Percentiles rank a stretch among this genome's conserved stretches.
These are phyloP conservation scores for Carlito syrichta DNA, from an alignment of 2,113 vertebrate species.

Conservation along the genomic window DNA sequence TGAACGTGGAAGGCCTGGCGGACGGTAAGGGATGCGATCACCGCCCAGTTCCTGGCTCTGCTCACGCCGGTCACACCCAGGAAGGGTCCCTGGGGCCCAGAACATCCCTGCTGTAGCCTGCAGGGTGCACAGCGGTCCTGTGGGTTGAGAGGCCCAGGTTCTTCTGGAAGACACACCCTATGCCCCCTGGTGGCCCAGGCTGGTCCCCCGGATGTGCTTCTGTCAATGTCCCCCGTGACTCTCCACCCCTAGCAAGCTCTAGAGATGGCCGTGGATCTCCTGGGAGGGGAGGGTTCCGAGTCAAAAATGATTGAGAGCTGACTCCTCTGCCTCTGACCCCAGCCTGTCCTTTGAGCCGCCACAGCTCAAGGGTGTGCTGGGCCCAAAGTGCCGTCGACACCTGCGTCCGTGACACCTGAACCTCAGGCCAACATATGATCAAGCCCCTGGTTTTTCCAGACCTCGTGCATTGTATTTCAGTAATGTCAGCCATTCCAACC, in stretches of 20 bases:
- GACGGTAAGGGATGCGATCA: too few species aligned
- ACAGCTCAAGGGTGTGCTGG: background rate
- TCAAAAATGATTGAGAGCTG: background rate
- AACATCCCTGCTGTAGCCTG: too few species aligned
- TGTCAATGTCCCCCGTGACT: too few species aligned
- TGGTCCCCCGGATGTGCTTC: background rate
- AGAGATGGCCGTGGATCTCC: background rate
- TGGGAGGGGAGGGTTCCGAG: background rate
- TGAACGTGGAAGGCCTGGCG: background rate
- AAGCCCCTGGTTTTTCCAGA: background rate
- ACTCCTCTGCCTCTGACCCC: background rate
- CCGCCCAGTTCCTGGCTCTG: background rate
- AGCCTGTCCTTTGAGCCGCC: background rate
- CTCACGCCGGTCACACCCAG: background rate
- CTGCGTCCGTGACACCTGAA: background rate
- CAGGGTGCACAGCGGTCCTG: background rate
- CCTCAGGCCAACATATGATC: background rate
- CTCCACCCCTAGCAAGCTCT: fast-evolving
- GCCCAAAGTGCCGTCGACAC: background rate
- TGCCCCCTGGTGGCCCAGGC: background rate
- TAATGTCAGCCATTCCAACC: background rate
- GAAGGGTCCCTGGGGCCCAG: background rate
- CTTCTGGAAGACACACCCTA: background rate
- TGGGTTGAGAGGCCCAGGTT: background rate
- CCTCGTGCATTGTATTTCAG: background rate